phyloP scores from a whole-genome alignment of 53 echinoderm and acorn worm genomes.

The Luidia sarsii region DNA sequence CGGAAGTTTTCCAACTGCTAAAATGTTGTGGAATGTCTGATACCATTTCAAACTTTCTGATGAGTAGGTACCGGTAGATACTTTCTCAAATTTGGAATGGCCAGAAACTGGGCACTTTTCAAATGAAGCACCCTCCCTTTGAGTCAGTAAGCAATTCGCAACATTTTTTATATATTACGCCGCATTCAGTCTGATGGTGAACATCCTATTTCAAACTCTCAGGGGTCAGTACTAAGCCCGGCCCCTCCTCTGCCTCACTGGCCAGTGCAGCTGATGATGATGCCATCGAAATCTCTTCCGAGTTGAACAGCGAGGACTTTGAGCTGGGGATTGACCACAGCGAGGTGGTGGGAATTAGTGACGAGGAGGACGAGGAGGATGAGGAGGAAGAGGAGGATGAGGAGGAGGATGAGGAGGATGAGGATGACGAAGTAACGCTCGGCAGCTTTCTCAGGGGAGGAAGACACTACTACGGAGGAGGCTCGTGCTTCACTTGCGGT shows the following conservation, averaged over 20 bases:
- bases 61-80: too few species aligned
- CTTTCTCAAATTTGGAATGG: too few species aligned
- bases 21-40: too few species aligned
- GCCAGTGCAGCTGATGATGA: background rate
- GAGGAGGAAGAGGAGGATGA: constrained; percentile 14
- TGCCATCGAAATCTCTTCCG: constrained; percentile 42
- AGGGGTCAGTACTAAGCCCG: background rate
- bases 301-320: constrained; percentile 28
- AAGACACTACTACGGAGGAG: constrained; percentile 39
- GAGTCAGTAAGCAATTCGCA: too few species aligned
- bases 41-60: too few species aligned
- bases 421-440: constrained; percentile 13
- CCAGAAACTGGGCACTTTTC: too few species aligned
- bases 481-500: constrained; percentile 60
- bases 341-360: constrained; percentile 3
- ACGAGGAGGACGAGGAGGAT: background rate
- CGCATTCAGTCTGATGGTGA: too few species aligned
- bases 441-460: constrained; percentile 41
- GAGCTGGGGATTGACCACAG: constrained; percentile 37
- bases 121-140: too few species aligned
- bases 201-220: too few species aligned
- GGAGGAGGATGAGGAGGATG: background rate
- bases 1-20: too few species aligned
- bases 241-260: background rate
- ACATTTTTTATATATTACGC: too few species aligned